Percentiles rank a stretch among this genome's conserved stretches.
Evolutionary conservation across 23 tunicate genomes (phyloP).

Genomic region (Oikopleura vanhoeffeni): DNA sequence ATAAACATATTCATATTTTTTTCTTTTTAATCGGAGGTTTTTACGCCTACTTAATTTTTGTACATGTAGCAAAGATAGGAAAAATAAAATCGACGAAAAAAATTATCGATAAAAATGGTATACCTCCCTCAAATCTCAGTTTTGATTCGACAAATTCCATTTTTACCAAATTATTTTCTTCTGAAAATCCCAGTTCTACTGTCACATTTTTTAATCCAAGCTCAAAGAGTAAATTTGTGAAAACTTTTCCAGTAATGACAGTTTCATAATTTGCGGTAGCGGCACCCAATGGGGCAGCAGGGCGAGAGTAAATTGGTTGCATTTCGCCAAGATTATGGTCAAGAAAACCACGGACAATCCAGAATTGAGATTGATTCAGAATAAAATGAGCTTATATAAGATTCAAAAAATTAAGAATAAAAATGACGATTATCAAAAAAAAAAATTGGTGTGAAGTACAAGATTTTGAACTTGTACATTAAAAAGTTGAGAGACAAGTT

Average conservation of each 20-base stretch:
- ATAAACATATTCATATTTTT: too few species aligned
- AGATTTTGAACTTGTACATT: too few species aligned
- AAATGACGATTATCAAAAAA: too few species aligned
- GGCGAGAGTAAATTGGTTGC: constrained; percentile 81
- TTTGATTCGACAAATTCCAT: constrained; percentile 13
- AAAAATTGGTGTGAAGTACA: too few species aligned
- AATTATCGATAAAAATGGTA: too few species aligned
- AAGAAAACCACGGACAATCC: constrained; percentile 71
- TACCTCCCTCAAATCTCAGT: neutral
- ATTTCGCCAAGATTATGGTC: constrained; percentile 83
- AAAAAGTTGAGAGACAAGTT: too few species aligned
- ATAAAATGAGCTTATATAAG: constrained; percentile 56
- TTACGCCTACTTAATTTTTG: too few species aligned
- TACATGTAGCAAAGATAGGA: too few species aligned
- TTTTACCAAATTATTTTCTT: neutral
- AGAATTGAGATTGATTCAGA: constrained; percentile 52
- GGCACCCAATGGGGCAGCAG: constrained; percentile 26
- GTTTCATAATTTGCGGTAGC: neutral
- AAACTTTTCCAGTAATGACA: neutral
- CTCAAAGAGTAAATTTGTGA: neutral
- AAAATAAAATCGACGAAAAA: too few species aligned
- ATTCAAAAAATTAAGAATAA: too few species aligned
- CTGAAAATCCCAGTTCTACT: neutral
- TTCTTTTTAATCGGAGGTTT: too few species aligned
- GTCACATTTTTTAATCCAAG: constrained; percentile 4